A percentile compares a stretch with the other conserved stretches of the same genome.
Evolutionary conservation across 2,797 vertebrate genomes (phyloP).

Genomic region (Girardinus metallicus): DNA sequence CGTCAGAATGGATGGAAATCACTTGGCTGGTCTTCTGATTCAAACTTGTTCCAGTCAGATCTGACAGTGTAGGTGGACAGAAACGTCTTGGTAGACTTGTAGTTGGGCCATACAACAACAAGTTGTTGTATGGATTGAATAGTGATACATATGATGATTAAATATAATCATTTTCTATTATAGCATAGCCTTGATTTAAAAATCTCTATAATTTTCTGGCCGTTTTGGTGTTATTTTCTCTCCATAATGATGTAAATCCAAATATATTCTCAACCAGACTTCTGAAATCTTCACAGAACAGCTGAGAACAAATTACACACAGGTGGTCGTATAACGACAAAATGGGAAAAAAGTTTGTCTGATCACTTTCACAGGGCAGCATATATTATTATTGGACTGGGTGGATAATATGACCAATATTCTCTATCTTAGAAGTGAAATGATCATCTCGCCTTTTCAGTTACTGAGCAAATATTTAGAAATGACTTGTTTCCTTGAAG

Average conservation of each 20-base stretch:
- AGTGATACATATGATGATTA: neutral
- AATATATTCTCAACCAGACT: neutral
- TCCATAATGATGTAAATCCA: neutral
- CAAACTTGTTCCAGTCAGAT: too few relatives aligned
- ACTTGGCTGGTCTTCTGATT: neutral
- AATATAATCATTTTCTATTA: neutral
- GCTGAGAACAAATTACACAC: neutral
- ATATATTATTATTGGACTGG: conserved; percentile 17
- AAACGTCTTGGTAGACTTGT: neutral
- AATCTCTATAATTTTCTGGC: neutral
- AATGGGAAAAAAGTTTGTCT: neutral
- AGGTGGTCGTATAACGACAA: neutral
- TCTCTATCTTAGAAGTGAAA: conserved; percentile 43
- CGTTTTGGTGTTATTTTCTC: too few relatives aligned
- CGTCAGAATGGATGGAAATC: neutral
- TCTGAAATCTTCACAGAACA: neutral
- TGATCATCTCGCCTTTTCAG: conserved; percentile 62
- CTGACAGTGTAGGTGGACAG: neutral
- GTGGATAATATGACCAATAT: conserved; percentile 17
- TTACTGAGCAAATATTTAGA: conserved; percentile 74
- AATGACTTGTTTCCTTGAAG: conserved; percentile 72
- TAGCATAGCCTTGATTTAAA: neutral
- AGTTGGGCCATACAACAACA: neutral
- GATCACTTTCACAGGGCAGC: neutral
- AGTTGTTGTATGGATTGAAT: too few relatives aligned